Conservation (phyloP, 2,113 vertebrate species). For the Catharus fuscescens region DNA sequence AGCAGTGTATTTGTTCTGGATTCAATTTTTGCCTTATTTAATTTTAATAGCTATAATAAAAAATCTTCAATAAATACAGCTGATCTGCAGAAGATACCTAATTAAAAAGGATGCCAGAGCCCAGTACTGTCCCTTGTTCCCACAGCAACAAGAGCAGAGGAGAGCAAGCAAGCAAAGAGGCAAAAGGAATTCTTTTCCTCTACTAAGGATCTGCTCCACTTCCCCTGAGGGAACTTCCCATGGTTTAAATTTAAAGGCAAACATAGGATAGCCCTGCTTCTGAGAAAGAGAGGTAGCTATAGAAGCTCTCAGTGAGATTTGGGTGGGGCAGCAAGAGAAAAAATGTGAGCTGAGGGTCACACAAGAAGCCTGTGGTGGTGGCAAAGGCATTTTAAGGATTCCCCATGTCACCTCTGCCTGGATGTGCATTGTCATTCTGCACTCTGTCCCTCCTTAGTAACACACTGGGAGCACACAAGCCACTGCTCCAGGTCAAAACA, state of each 20-base stretch:
- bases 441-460: neutral
- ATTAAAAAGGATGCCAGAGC: neutral
- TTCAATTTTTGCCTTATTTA: conserved; percentile 53
- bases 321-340: neutral
- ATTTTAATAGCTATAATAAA: conserved; percentile 51
- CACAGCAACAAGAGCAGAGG: neutral
- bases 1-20: conserved; percentile 40
- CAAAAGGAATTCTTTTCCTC: neutral
- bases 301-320: neutral
- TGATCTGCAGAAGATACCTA: conserved; percentile 5
- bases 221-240: neutral
- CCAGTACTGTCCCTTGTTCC: neutral
- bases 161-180: neutral
- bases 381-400: neutral
- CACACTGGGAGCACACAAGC: neutral
- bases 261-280: neutral
- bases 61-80: conserved; percentile 9
- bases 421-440: neutral
- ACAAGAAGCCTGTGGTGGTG: neutral
- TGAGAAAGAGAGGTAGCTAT: accelerated
- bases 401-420: neutral
- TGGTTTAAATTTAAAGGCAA: neutral
- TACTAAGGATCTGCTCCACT: neutral
- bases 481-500: neutral
- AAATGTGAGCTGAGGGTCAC: accelerated